A percentile compares a stretch with the other conserved stretches of the same genome.
Conservation (phyloP, 2,113 vertebrate species). For the Oryzias curvinotus region DNA sequence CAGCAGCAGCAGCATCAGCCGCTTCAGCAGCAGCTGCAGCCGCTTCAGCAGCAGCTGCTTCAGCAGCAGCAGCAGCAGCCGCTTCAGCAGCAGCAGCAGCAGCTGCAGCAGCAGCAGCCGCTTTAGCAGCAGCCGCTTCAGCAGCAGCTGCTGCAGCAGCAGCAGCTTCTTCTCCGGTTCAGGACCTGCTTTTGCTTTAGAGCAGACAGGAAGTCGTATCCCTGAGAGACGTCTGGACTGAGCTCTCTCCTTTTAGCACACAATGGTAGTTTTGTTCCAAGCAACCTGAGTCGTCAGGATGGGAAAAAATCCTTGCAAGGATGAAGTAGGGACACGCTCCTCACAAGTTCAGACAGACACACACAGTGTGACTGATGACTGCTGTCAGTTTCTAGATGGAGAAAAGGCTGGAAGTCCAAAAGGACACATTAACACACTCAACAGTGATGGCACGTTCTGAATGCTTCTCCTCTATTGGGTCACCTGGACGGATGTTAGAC, state of each 20-base stretch:
- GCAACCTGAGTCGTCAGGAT: background rate
- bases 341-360: background rate
- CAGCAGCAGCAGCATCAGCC: background rate
- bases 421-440: conserved; percentile 30
- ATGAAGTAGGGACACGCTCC: background rate
- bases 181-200: too few species aligned
- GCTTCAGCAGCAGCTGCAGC: background rate
- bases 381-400: conserved; percentile 51
- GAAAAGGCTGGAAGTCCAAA: conserved; percentile 40
- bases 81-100: background rate
- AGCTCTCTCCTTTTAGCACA: too few species aligned
- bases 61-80: background rate
- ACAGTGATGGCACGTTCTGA: conserved; percentile 32
- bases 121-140: too few species aligned
- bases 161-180: too few species aligned
- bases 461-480: conserved; percentile 46
- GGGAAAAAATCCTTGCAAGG: background rate
- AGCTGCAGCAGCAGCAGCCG: background rate
- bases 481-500: conserved; percentile 46
- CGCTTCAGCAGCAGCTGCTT: too few species aligned
- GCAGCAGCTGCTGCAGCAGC: too few species aligned
- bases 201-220: too few species aligned
- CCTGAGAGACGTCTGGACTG: too few species aligned
- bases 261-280: too few species aligned
- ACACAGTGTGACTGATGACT: conserved; percentile 50